Conservation (phyloP, 2,888 invertebrate genomes). For the Abscondita cerata region DNA sequence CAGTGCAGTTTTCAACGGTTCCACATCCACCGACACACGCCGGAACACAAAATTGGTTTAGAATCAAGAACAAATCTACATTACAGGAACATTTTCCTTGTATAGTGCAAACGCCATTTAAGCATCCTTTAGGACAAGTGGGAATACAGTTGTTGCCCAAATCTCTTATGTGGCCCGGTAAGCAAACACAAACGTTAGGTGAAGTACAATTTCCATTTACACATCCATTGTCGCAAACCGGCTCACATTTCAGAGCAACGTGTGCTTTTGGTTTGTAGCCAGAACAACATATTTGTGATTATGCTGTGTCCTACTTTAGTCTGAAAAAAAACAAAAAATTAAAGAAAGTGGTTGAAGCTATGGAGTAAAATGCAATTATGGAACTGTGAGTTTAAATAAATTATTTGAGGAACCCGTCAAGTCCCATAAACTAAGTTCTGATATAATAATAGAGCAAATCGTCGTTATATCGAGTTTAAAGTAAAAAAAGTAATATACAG, state of each 20-base stretch:
- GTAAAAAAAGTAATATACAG: too few relatives aligned
- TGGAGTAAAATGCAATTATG: too few relatives aligned
- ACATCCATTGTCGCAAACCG: constrained; percentile 71
- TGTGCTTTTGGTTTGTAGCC: constrained; percentile 71
- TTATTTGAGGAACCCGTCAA: too few relatives aligned
- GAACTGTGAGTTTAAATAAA: too few relatives aligned
- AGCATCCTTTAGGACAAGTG: constrained; percentile 73
- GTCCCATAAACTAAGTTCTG: too few relatives aligned
- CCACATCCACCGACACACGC: constrained; percentile 64
- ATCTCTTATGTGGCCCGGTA: constrained; percentile 66
- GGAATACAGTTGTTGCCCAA: constrained; percentile 63
- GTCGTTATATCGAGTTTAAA: too few relatives aligned
- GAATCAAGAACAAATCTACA: constrained; percentile 63
- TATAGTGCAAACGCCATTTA: constrained; percentile 69
- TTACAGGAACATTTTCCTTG: constrained; percentile 70
- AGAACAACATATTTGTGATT: constrained; percentile 73
- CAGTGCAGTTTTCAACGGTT: constrained; percentile 63
- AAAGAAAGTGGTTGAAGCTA: too few relatives aligned
- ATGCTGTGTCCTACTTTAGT: constrained; percentile 68
- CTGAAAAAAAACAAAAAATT: constrained; percentile 55
- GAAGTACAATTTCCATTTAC: constrained; percentile 73
- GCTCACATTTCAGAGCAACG: constrained; percentile 65
- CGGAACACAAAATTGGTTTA: constrained; percentile 68
- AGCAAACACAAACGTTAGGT: constrained; percentile 70
- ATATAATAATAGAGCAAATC: too few relatives aligned